Evolutionary conservation across 2,797 vertebrate genomes (phyloP), one percentile per base, ranked within the genome.

Genomic region (Danio tinwini): DNA sequence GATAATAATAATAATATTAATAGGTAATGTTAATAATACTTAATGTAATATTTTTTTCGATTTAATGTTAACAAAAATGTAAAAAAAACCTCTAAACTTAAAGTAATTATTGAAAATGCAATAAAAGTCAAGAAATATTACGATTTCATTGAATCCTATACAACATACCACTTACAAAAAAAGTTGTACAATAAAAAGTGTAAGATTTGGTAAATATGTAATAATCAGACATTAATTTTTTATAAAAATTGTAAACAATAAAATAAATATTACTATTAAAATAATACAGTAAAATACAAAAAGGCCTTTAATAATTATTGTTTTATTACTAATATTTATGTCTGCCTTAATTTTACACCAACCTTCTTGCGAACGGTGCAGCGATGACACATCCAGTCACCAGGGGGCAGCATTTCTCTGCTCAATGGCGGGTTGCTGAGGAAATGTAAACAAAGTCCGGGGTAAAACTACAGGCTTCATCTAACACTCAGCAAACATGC

Each of bases 341-440:
- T 19, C 14, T 1, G 3, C 21, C 42, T 61, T 7, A 1, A 59
- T 59, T 14, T 12, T 11, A 62, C 6, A 45, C 89, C 85, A 69
- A 99, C 98, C 94, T 97, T 98, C 91, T 96, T 95, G 59, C 95
- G 94, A 78, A 98, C 95, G 37, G 95, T 96, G 86, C 98, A 99
- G 89, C 97, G 96, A 88, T 99, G 98, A 92, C 98, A 99, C 96
- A 99, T 99, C 98, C 98, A 99, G 88, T 98, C 98, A 80, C 98
- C 98, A 6, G 98, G 95, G 64, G 98, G 98, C 90, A 99, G 95
- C 97, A 98, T 98, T 84, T 99, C 98, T 93, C 98, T 97, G 63
- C 97, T 99, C 78, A 99, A 91, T 0, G 98, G 98, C 85, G 98
- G 98, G 87, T 99, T 97, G 90, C 98, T 99, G 84, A 19, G 0